Base-by-base conservation (phyloP, 2,113 vertebrate species). In the Rhegmatorhina hoffmannsi region DNA sequence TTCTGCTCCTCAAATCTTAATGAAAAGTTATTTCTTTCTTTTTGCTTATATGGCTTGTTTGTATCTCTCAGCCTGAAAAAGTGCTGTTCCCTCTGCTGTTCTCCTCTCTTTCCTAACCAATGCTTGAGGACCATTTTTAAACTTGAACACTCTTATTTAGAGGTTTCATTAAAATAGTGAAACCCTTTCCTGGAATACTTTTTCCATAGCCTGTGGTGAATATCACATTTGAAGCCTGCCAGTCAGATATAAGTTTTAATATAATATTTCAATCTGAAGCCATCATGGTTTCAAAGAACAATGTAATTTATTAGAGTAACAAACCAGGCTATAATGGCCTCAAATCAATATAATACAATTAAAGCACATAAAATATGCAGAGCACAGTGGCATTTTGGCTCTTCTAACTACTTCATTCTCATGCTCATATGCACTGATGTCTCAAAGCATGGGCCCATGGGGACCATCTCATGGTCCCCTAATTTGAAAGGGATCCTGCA, bases 301-400 rank as follows among this genome's bases (percentile, higher is more conserved):
- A 73, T 92, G 70, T 93, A 96, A 95, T 97, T 96, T 95, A 97
- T 96, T 92, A 92, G 84, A 87, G 91, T 96, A 83, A 95, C 75
- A 96, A 92, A 96, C 76, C 75, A 85, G 90, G 68, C 79, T 96
- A 87, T 95, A 96, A 96, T 95, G 93, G 89, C 92, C 77, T 97
- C 74, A 80, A 92, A 97, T 95, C 96, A 95, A 95, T 96, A 95
- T 76, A 94, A 91, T 93, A 74, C 90, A 95, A 95, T 94, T 97
- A 96, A 96, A 94, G 86, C 69, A 62, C 76, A 93, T 97, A 78
- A 96, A 96, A 96, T 95, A 97, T 97, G 93, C 94, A 93, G 90
- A 87, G 84, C 88, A 89, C 94, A 95, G 67, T 90, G 91, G 66
- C 86, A 76, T 94, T 90, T 95, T 93, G 92, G 94, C 89, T 95